A percentile compares a stretch with the other conserved stretches of the same genome.
Conservation (phyloP, 2,797 vertebrate species). For the Zonotrichia albicollis region DNA sequence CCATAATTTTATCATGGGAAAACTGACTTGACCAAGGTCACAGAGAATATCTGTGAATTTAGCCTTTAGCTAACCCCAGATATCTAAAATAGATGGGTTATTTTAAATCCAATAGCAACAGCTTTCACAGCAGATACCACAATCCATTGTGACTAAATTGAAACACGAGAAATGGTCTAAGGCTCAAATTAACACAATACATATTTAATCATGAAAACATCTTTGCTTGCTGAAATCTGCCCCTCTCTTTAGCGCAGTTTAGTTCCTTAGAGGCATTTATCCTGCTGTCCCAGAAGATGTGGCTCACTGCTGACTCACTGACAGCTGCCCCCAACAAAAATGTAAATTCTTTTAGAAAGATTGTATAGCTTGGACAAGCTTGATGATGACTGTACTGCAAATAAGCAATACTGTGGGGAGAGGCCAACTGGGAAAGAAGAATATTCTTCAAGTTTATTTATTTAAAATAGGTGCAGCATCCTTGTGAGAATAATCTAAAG, state of each 20-base stretch:
- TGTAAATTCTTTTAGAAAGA: background rate
- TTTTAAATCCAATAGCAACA: conserved; percentile 4
- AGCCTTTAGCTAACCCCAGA: background rate
- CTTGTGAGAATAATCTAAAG: background rate
- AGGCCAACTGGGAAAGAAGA: background rate
- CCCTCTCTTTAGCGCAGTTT: background rate
- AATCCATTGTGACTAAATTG: background rate
- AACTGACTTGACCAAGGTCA: background rate
- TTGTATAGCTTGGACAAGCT: background rate
- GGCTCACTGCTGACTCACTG: background rate
- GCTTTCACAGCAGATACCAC: background rate
- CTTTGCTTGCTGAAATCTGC: background rate
- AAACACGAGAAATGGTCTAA: background rate
- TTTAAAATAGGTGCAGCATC: background rate
- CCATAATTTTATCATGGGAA: background rate
- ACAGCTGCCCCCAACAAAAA: background rate
- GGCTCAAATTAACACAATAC: background rate
- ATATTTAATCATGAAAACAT: background rate
- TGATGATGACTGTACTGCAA: background rate
- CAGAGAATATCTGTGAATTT: background rate
- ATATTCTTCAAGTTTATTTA: background rate
- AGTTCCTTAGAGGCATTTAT: background rate
- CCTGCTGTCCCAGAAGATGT: background rate
- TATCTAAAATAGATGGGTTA: background rate
- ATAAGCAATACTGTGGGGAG: background rate